These are phyloP conservation scores for Tyrannus savana DNA, from an alignment of 2,113 vertebrate genomes.

Conservation along the genomic window DNA sequence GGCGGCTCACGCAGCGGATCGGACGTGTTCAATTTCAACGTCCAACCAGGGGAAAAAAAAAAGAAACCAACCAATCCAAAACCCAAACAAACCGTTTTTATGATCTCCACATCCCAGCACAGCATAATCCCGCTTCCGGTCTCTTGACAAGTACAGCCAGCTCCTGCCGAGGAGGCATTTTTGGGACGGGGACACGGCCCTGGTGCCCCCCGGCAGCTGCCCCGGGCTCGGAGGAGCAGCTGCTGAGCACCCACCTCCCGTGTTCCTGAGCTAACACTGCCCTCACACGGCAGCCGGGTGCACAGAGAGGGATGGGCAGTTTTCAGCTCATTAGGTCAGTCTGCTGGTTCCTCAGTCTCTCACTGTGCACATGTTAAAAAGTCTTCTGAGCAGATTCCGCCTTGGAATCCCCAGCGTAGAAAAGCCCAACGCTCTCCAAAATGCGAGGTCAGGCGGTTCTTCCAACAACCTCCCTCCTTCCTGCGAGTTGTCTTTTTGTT, in stretches of 20 bases:
- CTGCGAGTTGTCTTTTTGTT: neutral
- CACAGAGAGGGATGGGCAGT: fast-evolving
- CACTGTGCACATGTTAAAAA: fast-evolving
- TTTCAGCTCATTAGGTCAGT: neutral
- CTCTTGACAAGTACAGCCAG: neutral
- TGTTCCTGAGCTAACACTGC: slow-evolving; percentile 33
- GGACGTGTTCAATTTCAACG: slow-evolving; percentile 52
- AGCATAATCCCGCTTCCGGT: neutral
- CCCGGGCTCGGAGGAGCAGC: neutral
- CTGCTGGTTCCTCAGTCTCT: neutral
- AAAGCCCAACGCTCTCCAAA: neutral
- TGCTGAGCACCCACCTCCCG: neutral
- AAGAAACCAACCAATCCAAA: neutral
- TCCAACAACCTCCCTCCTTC: neutral
- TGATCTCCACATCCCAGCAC: neutral
- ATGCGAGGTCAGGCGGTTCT: fast-evolving
- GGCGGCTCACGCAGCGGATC: neutral
- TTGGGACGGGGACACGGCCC: neutral
- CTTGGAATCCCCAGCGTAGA: neutral
- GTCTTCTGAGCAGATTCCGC: neutral
- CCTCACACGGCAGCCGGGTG: slow-evolving; percentile 35
- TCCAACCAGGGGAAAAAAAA: neutral
- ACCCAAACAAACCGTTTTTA: slow-evolving; percentile 23
- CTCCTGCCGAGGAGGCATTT: neutral
- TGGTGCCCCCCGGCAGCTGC: neutral